Evolutionary conservation across 2,888 invertebrate species (phyloP), one percentile per base, ranked within the genome.

Genomic region (Anthrax anthrax): DNA sequence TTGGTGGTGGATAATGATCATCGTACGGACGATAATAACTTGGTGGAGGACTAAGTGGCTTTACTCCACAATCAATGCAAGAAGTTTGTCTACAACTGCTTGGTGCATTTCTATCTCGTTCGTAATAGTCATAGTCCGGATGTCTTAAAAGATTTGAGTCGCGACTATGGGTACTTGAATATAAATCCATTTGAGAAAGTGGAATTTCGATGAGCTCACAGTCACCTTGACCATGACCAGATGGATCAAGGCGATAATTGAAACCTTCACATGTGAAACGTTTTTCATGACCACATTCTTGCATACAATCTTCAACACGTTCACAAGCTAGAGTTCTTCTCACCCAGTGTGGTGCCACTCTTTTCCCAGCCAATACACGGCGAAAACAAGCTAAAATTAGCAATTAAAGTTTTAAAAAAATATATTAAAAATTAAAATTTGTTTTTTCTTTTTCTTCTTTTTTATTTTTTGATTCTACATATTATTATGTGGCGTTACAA

Each of bases 231-330:
- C 79, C 80, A 47, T 80, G 74, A 53, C 80, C 81, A 0, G 76
- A 72, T 1, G 76, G 76, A 62, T 83, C 84, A 58, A 82, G 80
- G 76, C 84, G 77, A 69, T 85, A 87, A 63, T 86, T 87, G 60
- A 87, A 88, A 54, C 86, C 87, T 66, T 85, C 84, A 59, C 88
- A 88, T 52, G 75, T 75, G 60, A 87, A 87, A 43, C 77, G 70
- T 58, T 75, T 78, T 60, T 87, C 87, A 8, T 74, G 73, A 2
- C 80, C 80, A 56, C 88, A 88, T 56, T 83, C 81, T 37, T 76
- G 67, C 60, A 83, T 76, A 60, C 87, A 88, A 57, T 84, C 83
- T 56, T 84, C 81, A 1, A 85, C 70, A 0, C 77, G 73, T 57
- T 84, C 82, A 59, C 85, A 85, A 6, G 77, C 70, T 18, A 82